These are phyloP conservation scores for Drosophila oshimai DNA, from an alignment of 1,140 invertebrate genomes.

Conservation along the genomic window DNA sequence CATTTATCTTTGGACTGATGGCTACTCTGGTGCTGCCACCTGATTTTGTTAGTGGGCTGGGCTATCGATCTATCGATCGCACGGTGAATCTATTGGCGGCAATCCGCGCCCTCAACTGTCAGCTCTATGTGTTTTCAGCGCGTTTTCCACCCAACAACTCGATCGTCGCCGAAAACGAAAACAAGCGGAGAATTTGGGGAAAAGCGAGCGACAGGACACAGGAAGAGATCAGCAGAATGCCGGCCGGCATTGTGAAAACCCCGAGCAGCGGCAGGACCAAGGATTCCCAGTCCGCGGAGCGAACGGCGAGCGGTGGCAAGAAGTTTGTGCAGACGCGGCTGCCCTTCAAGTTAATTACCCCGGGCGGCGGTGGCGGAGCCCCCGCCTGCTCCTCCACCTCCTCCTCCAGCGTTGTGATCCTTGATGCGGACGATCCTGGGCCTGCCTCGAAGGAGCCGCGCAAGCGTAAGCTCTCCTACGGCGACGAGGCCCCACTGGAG, in stretches of 20 bases:
- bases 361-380: slow-evolving; percentile 8
- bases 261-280: slow-evolving; percentile 35
- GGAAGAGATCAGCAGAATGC: slow-evolving; percentile 29
- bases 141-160: slow-evolving; percentile 12
- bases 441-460: slow-evolving; percentile 31
- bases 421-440: slow-evolving; percentile 7
- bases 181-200: slow-evolving; percentile 2
- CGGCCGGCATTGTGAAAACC: slow-evolving; percentile 59
- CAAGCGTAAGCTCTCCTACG: slow-evolving; percentile 70
- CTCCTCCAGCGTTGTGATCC: neutral
- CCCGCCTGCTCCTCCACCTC: neutral
- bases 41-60: too few relatives aligned
- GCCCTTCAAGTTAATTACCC: slow-evolving; percentile 75
- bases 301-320: slow-evolving; percentile 61
- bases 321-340: slow-evolving; percentile 82
- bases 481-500: slow-evolving; percentile 10
- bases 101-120: slow-evolving; percentile 1
- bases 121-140: slow-evolving; percentile 27
- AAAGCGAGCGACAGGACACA: neutral
- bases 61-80: slow-evolving; percentile 28
- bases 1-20: too few relatives aligned
- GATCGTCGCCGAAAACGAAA: neutral
- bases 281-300: slow-evolving; percentile 47
- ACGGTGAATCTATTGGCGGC: slow-evolving; percentile 6
- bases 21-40: too few relatives aligned